Base-by-base conservation (phyloP, 2,888 invertebrate genomes). In the Hypercompe scribonia region DNA sequence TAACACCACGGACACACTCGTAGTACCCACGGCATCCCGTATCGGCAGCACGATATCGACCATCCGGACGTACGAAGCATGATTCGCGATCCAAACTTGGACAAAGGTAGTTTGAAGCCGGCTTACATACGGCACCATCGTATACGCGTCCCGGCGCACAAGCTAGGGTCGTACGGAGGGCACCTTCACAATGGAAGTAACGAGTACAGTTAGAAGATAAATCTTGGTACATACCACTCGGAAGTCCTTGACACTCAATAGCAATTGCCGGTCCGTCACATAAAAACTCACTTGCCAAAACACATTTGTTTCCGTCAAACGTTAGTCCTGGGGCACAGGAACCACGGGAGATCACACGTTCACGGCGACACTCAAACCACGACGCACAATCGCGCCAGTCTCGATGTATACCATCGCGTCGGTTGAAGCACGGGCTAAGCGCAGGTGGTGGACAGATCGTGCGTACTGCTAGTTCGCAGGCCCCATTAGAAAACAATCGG, bases 11-110 rank as follows among this genome's bases (percentile, higher is more conserved):
- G 33, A 92, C 91, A 88, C 97, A 97, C 82, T 95, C 96, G 89
- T 96, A 96, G 90, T 96, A 97, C 21, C 96, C 96, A 67, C 96
- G 95, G 84, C 97, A 97, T 3, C 96, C 96, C 2, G 95, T 92
- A 82, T 92, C 94, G 39, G 89, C 86, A 34, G 94, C 93, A 36
- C 94, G 94, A 88, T 96, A 96, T 72, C 96, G 96, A 0, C 97
- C 96, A 84, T 97, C 96, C 18, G 93, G 82, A 63, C 96, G 95
- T 3, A 93, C 93, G 75, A 91, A 92, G 86, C 97, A 97, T 42
- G 96, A 94, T 86, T 96, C 95, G 28, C 90, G 89, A 80, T 96
- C 96, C 73, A 93, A 86, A 76, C 94, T 94, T 65, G 96, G 96
- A 81, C 96, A 96, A 69, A 93, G 85, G 84, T 94, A 94, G 34